A percentile compares a stretch with the other conserved stretches of the same genome.
phyloP scores from a whole-genome alignment of 2,113 vertebrate genomes.

The Notiomystis cincta region DNA sequence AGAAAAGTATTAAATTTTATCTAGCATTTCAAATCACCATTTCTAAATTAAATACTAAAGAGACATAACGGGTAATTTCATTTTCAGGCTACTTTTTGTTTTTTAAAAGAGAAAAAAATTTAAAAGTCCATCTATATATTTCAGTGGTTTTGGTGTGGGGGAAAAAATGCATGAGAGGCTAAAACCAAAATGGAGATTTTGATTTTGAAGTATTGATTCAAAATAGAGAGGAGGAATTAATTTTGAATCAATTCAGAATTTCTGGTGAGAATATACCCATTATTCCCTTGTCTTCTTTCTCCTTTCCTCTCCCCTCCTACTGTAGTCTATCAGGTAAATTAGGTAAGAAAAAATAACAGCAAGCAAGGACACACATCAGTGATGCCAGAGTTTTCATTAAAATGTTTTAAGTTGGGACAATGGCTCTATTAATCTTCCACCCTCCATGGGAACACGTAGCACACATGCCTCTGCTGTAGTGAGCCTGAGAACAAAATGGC shows the following conservation, averaged over 20 bases:
- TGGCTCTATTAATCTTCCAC: conserved; percentile 27
- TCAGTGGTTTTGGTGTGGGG: background rate
- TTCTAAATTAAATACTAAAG: background rate
- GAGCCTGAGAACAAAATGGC: background rate
- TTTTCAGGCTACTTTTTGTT: background rate
- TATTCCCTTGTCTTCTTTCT: background rate
- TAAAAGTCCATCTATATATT: background rate
- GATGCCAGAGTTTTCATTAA: conserved; percentile 37
- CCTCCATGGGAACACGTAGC: background rate
- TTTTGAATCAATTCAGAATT: conserved; percentile 31
- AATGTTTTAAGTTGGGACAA: conserved; percentile 42
- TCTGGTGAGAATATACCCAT: background rate
- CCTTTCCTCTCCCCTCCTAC: background rate
- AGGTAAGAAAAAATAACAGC: conserved; percentile 33
- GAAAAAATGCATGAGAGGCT: background rate
- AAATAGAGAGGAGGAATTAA: conserved; percentile 30
- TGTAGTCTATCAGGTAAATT: conserved; percentile 37
- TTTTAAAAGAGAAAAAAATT: background rate
- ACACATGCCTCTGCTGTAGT: background rate
- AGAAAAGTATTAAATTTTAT: background rate
- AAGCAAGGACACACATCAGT: conserved; percentile 27
- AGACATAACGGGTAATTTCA: background rate
- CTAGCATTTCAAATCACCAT: background rate
- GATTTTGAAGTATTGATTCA: conserved; percentile 39
- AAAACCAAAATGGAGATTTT: background rate